These are phyloP conservation scores for Taurulus bubalis DNA, from an alignment of 2,113 vertebrate species.

Conservation along the genomic window DNA sequence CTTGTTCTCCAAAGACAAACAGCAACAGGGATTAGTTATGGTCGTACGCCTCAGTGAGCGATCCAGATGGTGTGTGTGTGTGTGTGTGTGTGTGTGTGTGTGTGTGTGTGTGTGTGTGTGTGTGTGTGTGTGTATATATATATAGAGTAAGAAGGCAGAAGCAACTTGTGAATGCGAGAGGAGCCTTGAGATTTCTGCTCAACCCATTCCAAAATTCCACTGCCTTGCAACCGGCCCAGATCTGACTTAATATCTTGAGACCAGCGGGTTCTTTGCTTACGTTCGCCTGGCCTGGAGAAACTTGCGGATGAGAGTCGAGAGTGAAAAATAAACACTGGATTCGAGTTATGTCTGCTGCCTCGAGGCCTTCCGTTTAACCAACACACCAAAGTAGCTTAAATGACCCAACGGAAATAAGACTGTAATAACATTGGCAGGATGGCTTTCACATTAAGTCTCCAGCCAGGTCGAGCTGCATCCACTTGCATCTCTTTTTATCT, in stretches of 20 bases:
- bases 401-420: conserved; percentile 41
- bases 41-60: conserved; percentile 32
- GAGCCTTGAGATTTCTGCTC: conserved; percentile 26
- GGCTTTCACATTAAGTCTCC: conserved; percentile 58
- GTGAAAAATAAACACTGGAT: conserved; percentile 62
- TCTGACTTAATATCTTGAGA: conserved; percentile 22
- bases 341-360: conserved; percentile 49
- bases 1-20: conserved; percentile 53
- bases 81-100: no score
- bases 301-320: not conserved
- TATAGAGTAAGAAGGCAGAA: conserved; percentile 3
- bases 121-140: not conserved
- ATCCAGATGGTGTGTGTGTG: conserved; percentile 42
- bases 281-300: conserved; percentile 28
- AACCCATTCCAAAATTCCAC: not conserved
- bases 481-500: conserved; percentile 13
- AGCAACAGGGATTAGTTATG: conserved; percentile 51
- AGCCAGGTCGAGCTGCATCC: not conserved
- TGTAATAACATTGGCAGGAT: conserved; percentile 41
- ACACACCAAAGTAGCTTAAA: conserved; percentile 42
- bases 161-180: conserved; percentile 10
- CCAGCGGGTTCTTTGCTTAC: conserved; percentile 32
- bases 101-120: no score
- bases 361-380: conserved; percentile 52
- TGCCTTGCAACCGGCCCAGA: not conserved